Evolutionary conservation across 53 echinoderm and acorn worm genomes (phyloP), one percentile per base, ranked within the genome.

Genomic region (Temnopleurus reevesii): DNA sequence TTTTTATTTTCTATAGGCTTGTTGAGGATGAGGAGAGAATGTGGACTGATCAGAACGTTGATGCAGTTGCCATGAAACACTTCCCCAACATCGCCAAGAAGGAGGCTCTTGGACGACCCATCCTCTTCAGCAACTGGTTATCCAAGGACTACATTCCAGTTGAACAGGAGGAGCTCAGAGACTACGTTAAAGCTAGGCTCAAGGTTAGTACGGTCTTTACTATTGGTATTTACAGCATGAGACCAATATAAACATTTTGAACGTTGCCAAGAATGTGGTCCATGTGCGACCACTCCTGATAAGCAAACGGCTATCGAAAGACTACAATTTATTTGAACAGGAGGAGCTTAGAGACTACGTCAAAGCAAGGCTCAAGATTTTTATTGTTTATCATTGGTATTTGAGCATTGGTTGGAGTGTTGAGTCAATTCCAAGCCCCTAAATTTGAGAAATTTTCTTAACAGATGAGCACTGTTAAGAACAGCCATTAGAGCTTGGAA

Each of bases 261-360:
- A 95, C 93, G 94, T 98, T 92, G 94, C 91, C 91, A 94, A 77
- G 89, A 93, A 77, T 35, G 93, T 93, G 45, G 95, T 95, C 49
- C 92, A 95, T 10, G 89, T 81, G 55, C 89, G 98, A 76, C 98
- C 98, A 45, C 95, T 98, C 92, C 93, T 98, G 77, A 95, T 93
- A 93, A 95, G 95, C 59, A 98, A 98, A 89, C 96, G 98, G 98
- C 94, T 98, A 38, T 98, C 98, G 82, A 98, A 98, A 92, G 98
- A 98, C 87, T 98, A 98, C 84, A 89, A 95, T 44, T 95, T 95
- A 12, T 94, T 98, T 45, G 98, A 95, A 30, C 95, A 94, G 77
- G 98, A 98, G 89, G 98, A 95, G 89, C 94, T 98, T 17, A 90
- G 98, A 80, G 91, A 92, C 51, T 98, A 98, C 24, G 94, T 94